Conservation (phyloP, 2,113 vertebrate species). For the Cichladusa arquata region DNA sequence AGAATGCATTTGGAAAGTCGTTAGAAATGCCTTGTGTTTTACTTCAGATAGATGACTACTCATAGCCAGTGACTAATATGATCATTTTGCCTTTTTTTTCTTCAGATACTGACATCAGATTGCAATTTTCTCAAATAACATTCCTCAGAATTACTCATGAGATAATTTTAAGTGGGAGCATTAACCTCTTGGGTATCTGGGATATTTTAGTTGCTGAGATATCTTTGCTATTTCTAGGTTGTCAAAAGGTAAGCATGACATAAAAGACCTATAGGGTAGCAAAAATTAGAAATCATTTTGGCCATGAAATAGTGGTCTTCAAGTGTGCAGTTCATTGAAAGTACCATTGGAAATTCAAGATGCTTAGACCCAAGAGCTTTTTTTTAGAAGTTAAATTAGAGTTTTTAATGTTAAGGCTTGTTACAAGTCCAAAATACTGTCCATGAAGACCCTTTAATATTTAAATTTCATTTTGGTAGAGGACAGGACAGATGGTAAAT, state of each 20-base stretch:
- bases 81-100: neutral
- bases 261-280: neutral
- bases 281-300: neutral
- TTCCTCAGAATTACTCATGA: neutral
- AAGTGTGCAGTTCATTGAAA: neutral
- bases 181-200: neutral
- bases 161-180: neutral
- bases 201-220: neutral
- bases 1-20: accelerated
- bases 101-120: neutral
- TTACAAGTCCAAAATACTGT: neutral
- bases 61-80: neutral
- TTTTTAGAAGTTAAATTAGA: neutral
- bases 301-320: neutral
- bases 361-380: neutral
- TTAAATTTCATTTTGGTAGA: neutral
- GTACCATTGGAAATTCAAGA: neutral
- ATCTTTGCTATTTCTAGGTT: neutral
- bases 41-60: neutral
- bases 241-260: neutral
- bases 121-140: neutral
- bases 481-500: neutral
- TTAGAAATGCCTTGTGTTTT: neutral
- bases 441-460: neutral
- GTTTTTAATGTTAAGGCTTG: neutral